Evolutionary conservation across 2,888 invertebrate genomes (phyloP).

Genomic region (Ischnus inquisitorius): DNA sequence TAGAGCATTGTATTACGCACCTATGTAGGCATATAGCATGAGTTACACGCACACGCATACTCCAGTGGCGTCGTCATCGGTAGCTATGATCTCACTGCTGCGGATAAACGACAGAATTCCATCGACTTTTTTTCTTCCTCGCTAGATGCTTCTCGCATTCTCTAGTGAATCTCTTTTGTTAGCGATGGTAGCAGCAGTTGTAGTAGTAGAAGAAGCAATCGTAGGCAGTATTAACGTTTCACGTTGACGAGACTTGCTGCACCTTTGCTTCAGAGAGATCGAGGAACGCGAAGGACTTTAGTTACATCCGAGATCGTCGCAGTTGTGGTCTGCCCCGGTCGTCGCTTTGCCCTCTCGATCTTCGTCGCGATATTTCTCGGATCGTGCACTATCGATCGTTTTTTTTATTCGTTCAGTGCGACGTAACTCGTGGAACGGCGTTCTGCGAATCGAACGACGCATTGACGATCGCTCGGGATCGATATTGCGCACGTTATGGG

Average conservation of each 20-base stretch:
- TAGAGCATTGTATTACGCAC: constrained; percentile 11
- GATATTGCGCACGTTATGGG: constrained; percentile 58
- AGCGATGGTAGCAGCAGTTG: constrained; percentile 8
- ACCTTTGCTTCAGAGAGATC: constrained; percentile 39
- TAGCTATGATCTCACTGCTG: constrained; percentile 55
- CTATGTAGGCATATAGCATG: constrained; percentile 3
- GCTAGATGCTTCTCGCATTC: constrained; percentile 37
- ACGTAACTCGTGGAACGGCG: constrained; percentile 22
- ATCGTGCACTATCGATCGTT: constrained; percentile 16
- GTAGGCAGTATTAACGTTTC: constrained; percentile 13
- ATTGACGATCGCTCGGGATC: constrained; percentile 50
- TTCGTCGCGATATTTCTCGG: constrained; percentile 1
- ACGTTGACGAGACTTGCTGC: constrained; percentile 36
- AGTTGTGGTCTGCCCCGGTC: constrained; percentile 12
- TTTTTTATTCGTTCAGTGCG: constrained; percentile 17
- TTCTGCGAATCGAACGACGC: constrained; percentile 56
- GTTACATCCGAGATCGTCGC: constrained; percentile 32
- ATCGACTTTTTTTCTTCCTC: constrained; percentile 12
- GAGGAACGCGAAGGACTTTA: constrained; percentile 52
- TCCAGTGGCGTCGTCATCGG: constrained; percentile 53
- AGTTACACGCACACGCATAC: constrained; percentile 56
- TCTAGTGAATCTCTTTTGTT: constrained; percentile 30
- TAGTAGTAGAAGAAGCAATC: constrained; percentile 3
- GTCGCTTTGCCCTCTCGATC: neutral
- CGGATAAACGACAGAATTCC: constrained; percentile 50